phyloP scores from a whole-genome alignment of 2,888 invertebrate species.

The Odontocolon sp. region DNA sequence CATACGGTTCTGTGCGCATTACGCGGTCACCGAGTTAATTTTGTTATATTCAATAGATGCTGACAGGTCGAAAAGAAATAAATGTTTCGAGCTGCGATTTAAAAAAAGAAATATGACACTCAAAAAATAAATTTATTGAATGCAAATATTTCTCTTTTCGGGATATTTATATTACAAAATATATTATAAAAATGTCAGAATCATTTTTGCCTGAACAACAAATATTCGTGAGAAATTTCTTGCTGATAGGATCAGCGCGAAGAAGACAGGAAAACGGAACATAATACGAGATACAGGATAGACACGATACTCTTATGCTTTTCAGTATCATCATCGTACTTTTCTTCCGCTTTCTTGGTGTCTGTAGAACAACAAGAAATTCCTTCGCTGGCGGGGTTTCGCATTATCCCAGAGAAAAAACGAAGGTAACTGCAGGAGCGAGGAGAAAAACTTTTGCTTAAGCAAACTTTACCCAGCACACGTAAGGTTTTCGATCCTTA shows the following conservation, averaged over 20 bases:
- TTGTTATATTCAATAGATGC: no score
- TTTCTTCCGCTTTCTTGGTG: neutral
- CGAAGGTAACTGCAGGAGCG: slow-evolving; percentile 6
- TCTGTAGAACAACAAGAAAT: slow-evolving; percentile 35
- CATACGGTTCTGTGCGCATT: no score
- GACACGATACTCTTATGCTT: slow-evolving; percentile 26
- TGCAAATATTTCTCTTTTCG: no score
- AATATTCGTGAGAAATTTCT: neutral
- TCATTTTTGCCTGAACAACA: no score
- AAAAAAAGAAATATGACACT: no score
- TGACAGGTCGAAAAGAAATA: no score
- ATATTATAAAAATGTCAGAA: no score
- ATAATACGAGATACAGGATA: neutral
- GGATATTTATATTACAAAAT: no score
- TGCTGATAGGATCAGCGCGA: neutral
- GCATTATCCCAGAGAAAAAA: slow-evolving; percentile 8
- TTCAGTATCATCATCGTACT: neutral
- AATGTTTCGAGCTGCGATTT: no score
- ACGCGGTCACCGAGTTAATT: no score
- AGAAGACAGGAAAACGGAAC: neutral
- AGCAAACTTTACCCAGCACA: slow-evolving; percentile 30
- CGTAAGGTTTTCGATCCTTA: slow-evolving; percentile 35
- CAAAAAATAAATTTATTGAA: no score
- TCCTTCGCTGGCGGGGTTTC: slow-evolving; percentile 7
- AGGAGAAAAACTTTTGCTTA: slow-evolving; percentile 41